phyloP scores from a whole-genome alignment of 2,113 vertebrate species.

The Lepidothrix coronata region DNA sequence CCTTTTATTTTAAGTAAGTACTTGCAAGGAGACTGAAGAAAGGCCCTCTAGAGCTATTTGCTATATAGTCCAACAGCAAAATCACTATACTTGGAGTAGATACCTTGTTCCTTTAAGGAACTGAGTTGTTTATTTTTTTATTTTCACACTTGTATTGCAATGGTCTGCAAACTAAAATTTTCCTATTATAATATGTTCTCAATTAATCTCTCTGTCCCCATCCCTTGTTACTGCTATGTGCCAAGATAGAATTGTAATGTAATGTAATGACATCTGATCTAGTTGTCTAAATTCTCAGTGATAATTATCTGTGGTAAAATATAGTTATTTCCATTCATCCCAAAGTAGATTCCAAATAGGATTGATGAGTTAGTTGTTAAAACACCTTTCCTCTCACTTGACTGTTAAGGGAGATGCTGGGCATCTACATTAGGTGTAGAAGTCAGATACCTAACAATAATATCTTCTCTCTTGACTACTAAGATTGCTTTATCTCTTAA shows the following conservation, averaged over 20 bases:
- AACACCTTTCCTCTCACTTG: not conserved
- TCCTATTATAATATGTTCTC: not conserved
- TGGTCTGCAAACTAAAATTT: not conserved
- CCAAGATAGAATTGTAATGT: not conserved
- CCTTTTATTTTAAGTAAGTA: not conserved
- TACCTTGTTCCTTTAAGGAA: not conserved
- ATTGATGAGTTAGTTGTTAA: not conserved
- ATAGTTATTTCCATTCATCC: not conserved
- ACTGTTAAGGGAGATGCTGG: not conserved
- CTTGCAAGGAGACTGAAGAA: not conserved
- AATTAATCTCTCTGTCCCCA: rapidly evolving
- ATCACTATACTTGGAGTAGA: not conserved
- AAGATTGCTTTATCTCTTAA: not conserved
- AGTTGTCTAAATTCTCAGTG: not conserved
- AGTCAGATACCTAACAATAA: not conserved
- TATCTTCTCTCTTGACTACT: not conserved
- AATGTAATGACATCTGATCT: not conserved
- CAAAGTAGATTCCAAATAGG: not conserved
- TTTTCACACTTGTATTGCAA: not conserved
- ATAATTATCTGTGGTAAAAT: not conserved
- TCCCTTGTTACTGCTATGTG: not conserved
- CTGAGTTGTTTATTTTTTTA: not conserved
- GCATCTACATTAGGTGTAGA: not conserved
- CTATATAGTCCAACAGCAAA: not conserved
- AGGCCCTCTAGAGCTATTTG: not conserved